Conservation (phyloP, 2,113 vertebrate species). For the Cochlearius cochlearius region DNA sequence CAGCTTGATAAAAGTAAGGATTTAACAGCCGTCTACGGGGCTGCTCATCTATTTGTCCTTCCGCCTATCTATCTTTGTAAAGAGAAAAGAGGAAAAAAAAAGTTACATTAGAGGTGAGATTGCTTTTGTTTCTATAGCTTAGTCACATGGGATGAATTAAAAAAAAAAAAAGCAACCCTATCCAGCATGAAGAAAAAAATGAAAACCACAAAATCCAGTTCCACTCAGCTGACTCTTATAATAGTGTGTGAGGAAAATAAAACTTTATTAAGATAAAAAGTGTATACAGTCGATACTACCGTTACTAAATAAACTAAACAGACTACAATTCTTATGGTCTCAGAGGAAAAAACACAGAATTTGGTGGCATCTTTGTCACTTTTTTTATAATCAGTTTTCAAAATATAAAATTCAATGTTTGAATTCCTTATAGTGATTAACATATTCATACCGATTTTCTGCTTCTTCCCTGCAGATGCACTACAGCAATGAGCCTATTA, state of each 20-base stretch:
- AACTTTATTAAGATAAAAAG: neutral
- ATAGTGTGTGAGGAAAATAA: neutral
- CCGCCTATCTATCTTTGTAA: neutral
- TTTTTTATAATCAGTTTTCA: neutral
- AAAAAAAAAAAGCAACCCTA: neutral
- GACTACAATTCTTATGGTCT: neutral
- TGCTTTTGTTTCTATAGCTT: neutral
- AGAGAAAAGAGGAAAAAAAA: neutral
- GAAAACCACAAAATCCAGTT: neutral
- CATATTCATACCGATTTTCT: neutral
- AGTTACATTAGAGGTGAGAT: neutral
- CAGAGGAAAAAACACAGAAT: neutral
- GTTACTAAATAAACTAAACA: neutral
- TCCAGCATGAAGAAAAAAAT: neutral
- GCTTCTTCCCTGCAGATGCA: neutral
- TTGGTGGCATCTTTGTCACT: neutral
- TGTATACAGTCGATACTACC: neutral
- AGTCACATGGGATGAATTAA: neutral
- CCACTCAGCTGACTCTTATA: neutral
- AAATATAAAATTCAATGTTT: neutral
- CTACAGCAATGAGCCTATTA: neutral
- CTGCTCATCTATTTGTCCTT: neutral
- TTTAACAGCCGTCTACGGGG: neutral
- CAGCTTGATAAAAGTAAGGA: neutral
- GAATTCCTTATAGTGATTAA: neutral